Evolutionary conservation across 2,797 vertebrate species (phyloP), one percentile per base, ranked within the genome.

Genomic region (Syngnathus rostellatus): DNA sequence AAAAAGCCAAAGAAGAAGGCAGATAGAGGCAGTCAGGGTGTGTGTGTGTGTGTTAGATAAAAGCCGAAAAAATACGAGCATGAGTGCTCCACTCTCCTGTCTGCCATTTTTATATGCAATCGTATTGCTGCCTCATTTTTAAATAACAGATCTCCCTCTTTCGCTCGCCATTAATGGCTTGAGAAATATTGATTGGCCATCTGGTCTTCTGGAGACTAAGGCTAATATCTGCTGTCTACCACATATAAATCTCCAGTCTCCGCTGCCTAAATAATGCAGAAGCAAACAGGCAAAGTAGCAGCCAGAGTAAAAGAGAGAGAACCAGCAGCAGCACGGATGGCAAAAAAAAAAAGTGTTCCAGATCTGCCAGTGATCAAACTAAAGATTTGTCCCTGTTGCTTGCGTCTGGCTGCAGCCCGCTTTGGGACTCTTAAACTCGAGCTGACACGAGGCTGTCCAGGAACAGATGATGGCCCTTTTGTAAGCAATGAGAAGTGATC

Each of bases 361-460:
- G 78, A 89, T 87, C 80, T 81, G 73, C 82, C 76, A 80, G 77
- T 72, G 77, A 86, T 88, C 80, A 81, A 50, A 65, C 75, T 86
- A 89, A 91, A 87, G 84, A 90, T 91, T 88, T 86, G 78, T 89
- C 84, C 88, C 75, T 74, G 78, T 73, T 76, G 63, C 66, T 73
- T 75, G 61, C 77, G 69, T 84, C 83, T 79, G 71, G 74, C 77
- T 80, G 75, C n/a, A 78, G 77, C 69, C 68, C 53, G 63, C 81
- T 83, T 83, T 72, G 75, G 77, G 73, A 76, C 73, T 70, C 88
- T 85, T 87, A 86, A 85, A 87, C 78, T 81, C 78, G 68, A 74
- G 71, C 71, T 81, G 82, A 86, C 86, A 85, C 80, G 76, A 69
- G 78, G 71, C 75, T 75, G 74, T 85, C 79, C 78, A 79, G 74